A percentile compares a stretch with the other conserved stretches of the same genome.
These are phyloP conservation scores for Diachasma alloeum DNA, from an alignment of 1,140 invertebrate species.

Conservation along the genomic window DNA sequence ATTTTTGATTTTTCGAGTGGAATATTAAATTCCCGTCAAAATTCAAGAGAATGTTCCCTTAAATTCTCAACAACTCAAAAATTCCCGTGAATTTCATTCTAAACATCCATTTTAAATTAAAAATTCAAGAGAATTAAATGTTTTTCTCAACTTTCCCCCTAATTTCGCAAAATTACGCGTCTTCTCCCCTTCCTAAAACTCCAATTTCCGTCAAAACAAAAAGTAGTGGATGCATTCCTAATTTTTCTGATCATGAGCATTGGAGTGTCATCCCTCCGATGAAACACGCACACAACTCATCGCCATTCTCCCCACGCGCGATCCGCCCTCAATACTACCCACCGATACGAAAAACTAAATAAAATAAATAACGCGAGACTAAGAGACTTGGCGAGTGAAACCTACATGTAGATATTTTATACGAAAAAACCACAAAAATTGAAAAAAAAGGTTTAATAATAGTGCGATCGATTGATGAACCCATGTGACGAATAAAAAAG, in stretches of 20 bases:
- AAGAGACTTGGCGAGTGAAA: conserved; percentile 41
- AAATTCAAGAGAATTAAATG: no score
- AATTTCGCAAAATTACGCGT: no score
- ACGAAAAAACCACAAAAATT: conserved; percentile 28
- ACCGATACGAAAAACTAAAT: conserved; percentile 35
- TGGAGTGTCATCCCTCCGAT: background rate
- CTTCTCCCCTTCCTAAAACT: no score
- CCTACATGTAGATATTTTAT: conserved; percentile 42
- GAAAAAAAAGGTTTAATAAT: conserved; percentile 2
- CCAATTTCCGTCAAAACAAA: background rate
- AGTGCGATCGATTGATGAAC: background rate
- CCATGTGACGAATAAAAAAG: background rate
- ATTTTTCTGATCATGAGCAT: background rate
- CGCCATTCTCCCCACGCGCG: background rate
- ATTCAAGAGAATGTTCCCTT: no score
- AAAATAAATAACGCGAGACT: conserved; percentile 36
- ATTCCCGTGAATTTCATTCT: no score
- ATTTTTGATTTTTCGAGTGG: no score
- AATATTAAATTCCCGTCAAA: no score
- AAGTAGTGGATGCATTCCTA: background rate
- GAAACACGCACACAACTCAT: background rate
- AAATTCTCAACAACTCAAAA: no score
- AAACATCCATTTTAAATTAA: no score
- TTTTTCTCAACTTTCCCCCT: no score
- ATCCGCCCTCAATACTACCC: conserved; percentile 1